These are phyloP conservation scores for Sarcophaga carnaria DNA, from an alignment of 2,888 invertebrate species.

Conservation along the genomic window DNA sequence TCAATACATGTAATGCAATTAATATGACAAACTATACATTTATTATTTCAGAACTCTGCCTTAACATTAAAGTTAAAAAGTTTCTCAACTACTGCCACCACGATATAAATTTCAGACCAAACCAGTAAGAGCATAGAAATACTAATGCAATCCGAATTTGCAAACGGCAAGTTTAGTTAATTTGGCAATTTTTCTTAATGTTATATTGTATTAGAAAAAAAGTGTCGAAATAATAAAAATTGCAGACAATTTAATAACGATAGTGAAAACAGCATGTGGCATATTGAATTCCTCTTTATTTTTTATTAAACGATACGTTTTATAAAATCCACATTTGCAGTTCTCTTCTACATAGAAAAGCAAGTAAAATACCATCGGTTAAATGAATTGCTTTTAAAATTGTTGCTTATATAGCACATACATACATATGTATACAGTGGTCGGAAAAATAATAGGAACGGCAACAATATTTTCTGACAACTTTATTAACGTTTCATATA, in stretches of 20 bases:
- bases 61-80: conserved; percentile 11
- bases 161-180: conserved; percentile 31
- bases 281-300: conserved; percentile 12
- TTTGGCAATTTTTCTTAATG: conserved; percentile 41
- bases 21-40: neutral
- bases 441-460: no score
- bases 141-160: neutral
- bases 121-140: neutral
- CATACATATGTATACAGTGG: no score
- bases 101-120: neutral
- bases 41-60: neutral
- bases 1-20: neutral
- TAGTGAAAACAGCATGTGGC: conserved; percentile 43
- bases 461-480: no score
- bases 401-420: no score
- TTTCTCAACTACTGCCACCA: neutral
- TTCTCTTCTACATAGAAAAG: neutral
- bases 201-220: conserved; percentile 13
- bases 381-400: no score
- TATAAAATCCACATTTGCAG: neutral
- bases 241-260: conserved; percentile 55
- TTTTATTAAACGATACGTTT: neutral
- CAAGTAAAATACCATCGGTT: neutral
- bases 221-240: conserved; percentile 51
- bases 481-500: no score